Percentiles rank a stretch among this genome's conserved stretches.
These are phyloP conservation scores for Gobius niger DNA, from an alignment of 2,113 vertebrate species.

Conservation along the genomic window DNA sequence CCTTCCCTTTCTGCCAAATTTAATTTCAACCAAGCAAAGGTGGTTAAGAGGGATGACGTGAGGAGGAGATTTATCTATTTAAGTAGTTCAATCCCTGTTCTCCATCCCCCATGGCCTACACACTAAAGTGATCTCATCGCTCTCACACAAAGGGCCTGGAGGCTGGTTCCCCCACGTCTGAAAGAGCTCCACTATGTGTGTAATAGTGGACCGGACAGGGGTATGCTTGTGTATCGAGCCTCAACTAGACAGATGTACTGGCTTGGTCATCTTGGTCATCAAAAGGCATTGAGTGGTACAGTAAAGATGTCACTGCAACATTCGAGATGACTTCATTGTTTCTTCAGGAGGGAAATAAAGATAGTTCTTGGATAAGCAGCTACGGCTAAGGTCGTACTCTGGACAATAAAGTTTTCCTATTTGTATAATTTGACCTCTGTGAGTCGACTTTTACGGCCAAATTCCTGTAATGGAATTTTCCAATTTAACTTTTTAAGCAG, in stretches of 20 bases:
- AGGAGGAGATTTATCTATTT: conserved; percentile 32
- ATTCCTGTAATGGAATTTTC: neutral
- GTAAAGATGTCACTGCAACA: neutral
- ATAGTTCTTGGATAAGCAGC: too few species aligned
- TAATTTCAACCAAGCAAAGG: neutral
- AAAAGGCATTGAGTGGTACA: neutral
- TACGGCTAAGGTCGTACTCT: too few species aligned
- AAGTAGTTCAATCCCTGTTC: conserved; percentile 36
- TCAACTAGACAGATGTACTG: conserved; percentile 38
- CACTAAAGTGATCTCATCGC: conserved; percentile 61
- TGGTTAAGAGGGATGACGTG: neutral
- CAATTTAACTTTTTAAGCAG: neutral
- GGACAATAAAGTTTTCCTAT: too few species aligned
- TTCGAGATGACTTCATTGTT: neutral
- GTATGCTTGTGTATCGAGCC: conserved; percentile 46
- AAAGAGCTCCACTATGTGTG: conserved; percentile 37
- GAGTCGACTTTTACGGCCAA: neutral
- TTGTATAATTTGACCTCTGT: too few species aligned
- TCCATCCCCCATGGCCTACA: conserved; percentile 43
- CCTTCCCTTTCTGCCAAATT: conserved; percentile 5
- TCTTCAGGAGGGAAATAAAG: neutral
- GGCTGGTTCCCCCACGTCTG: conserved; percentile 46
- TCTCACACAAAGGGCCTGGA: conserved; percentile 67
- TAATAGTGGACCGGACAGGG: conserved; percentile 44
- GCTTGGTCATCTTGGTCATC: neutral